These are phyloP conservation scores for Mohoua ochrocephala DNA, from an alignment of 2,113 vertebrate genomes.

Conservation along the genomic window DNA sequence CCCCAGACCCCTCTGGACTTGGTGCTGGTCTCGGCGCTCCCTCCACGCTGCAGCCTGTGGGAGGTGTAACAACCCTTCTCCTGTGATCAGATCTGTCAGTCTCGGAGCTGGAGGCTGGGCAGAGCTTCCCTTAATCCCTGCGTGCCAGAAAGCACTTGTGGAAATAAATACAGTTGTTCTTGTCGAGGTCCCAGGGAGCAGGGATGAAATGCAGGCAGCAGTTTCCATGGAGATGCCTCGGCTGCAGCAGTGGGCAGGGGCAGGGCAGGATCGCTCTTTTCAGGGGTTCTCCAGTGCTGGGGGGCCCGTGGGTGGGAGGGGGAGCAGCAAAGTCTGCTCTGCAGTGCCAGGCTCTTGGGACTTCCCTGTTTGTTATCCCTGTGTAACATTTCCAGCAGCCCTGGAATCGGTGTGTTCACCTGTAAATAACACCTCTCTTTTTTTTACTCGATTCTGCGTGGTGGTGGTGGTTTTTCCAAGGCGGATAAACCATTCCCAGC, in stretches of 20 bases:
- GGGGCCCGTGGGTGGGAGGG: neutral
- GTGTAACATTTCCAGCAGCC: neutral
- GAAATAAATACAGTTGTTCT: neutral
- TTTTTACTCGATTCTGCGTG: neutral
- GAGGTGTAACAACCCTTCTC: neutral
- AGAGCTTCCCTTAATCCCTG: neutral
- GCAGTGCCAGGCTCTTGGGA: neutral
- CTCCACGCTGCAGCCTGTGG: neutral
- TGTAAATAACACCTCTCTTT: constrained; percentile 18
- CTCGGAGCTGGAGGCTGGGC: neutral
- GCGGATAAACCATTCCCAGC: neutral
- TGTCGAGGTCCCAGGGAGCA: neutral
- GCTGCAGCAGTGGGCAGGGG: neutral
- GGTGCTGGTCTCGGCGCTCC: neutral
- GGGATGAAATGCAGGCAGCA: neutral
- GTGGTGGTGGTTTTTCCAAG: neutral
- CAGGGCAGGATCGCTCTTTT: neutral
- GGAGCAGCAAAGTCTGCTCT: neutral
- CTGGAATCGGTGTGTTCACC: neutral
- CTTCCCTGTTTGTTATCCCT: neutral
- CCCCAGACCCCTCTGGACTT: neutral
- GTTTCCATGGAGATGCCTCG: neutral
- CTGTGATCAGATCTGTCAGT: neutral
- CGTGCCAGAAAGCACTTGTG: neutral
- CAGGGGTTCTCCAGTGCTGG: accelerated